These are phyloP conservation scores for Oxystoma pomonae DNA, from an alignment of 2,888 invertebrate species.

Conservation along the genomic window DNA sequence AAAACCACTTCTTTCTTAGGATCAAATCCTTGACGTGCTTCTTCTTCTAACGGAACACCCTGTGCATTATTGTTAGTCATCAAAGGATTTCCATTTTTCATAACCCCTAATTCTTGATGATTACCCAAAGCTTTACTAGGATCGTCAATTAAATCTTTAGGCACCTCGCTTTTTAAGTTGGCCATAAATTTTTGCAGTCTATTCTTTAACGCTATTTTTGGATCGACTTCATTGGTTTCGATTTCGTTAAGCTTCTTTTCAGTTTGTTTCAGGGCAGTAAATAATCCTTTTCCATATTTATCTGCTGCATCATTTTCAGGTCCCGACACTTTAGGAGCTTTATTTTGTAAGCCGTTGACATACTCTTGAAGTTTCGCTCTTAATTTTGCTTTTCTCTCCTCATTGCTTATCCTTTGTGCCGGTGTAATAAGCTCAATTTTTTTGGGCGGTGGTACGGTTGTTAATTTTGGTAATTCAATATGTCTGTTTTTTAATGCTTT, in stretches of 20 bases:
- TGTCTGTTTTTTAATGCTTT: background rate
- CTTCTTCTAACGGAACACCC: too few relatives aligned
- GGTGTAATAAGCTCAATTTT: background rate
- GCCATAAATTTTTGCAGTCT: conserved; percentile 11
- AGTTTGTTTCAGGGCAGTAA: background rate
- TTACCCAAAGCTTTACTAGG: too few relatives aligned
- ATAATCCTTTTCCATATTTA: background rate
- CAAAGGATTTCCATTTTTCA: too few relatives aligned
- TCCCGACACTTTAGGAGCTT: background rate
- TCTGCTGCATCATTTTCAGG: background rate
- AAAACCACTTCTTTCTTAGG: too few relatives aligned
- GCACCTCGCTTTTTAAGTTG: conserved; percentile 2
- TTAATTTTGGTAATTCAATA: too few relatives aligned
- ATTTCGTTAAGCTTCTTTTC: background rate
- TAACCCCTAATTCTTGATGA: too few relatives aligned
- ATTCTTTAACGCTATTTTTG: background rate
- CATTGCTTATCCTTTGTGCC: background rate
- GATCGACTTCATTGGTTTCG: background rate
- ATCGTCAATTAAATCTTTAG: background rate
- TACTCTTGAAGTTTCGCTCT: background rate
- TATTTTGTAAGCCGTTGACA: background rate
- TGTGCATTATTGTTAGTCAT: too few relatives aligned
- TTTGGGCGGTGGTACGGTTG: too few relatives aligned
- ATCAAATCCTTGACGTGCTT: too few relatives aligned
- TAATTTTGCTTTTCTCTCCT: background rate